Evolutionary conservation across 2,113 vertebrate species (phyloP), one percentile per base, ranked within the genome.

Genomic region (Sinocyclocheilus grahami): DNA sequence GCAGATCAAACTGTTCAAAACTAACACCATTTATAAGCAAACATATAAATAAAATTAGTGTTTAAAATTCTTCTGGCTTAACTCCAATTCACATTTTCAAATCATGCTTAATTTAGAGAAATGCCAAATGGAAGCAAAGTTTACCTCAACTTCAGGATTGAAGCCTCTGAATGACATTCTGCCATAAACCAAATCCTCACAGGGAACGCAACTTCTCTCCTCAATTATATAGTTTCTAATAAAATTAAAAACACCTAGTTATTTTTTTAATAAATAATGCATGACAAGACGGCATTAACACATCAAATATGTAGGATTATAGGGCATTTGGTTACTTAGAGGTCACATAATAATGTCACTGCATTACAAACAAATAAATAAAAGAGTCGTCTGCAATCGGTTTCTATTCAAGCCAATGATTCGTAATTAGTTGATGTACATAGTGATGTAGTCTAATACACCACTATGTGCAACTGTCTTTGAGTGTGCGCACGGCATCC

Each of bases 121-220:
- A 37, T 9, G 5, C 46, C 5, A 22, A 42, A 24, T 10, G 71
- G 1, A 87, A 22, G 12, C 0, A 39, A 39, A 22, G 18, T 22
- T 22, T 27, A 99, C 98, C 97, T 99, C 98, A 51, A 99, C 91
- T 87, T 98, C 98, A 63, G 97, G 96, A 90, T 99, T 99, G 89
- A 99, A 99, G 18, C 98, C 97, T 86, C 94, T 96, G 93, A 99
- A 98, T 5, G 98, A 99, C 93, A 99, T 95, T 86, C 97, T 96
- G 55, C 98, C 98, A 83, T 94, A 99, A 58, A 94, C 91, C 84
- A 99, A 94, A 37, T 98, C 96, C 91, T 98, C 97, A 91, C 97
- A 99, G 0, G 94, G 94, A 27, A 92, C 91, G 76, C 97, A 97
- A 87, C 98, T 99, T 90, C 94, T 96, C 92, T 99, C 97, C 94